Evolutionary conservation across 2,797 vertebrate genomes (phyloP).

Genomic region (Eidolon dupreanum): DNA sequence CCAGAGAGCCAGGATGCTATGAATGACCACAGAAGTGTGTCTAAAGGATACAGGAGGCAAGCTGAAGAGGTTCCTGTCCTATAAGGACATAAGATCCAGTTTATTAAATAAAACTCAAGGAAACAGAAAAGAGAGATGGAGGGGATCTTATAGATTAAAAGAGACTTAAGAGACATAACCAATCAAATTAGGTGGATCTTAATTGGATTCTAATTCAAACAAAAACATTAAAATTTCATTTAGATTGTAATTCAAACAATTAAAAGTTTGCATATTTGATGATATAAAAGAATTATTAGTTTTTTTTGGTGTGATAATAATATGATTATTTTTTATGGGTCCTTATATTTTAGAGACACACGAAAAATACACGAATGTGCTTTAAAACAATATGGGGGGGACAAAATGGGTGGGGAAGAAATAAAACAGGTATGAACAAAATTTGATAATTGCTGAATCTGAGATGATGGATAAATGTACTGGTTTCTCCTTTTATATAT

Average conservation of each 20-base stretch:
- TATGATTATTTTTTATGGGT: background rate
- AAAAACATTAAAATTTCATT: background rate
- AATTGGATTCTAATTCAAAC: slow-evolving; percentile 30
- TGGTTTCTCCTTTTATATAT: background rate
- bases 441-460: background rate
- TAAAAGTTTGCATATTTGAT: background rate
- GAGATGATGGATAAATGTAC: background rate
- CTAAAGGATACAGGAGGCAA: background rate
- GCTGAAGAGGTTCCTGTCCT: background rate
- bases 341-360: background rate
- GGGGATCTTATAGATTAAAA: background rate
- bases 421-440: background rate
- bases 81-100: background rate
- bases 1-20: background rate
- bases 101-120: slow-evolving; percentile 29
- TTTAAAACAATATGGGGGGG: background rate
- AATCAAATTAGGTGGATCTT: background rate
- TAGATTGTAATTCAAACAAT: slow-evolving; percentile 20
- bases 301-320: background rate
- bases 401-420: background rate
- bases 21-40: background rate
- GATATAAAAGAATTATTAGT: background rate
- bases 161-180: background rate
- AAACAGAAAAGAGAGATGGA: background rate
- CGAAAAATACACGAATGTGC: background rate